Percentiles rank a stretch among this genome's conserved stretches.
Evolutionary conservation across 2,888 invertebrate genomes (phyloP).

Genomic region (Eristalis arbustorum): DNA sequence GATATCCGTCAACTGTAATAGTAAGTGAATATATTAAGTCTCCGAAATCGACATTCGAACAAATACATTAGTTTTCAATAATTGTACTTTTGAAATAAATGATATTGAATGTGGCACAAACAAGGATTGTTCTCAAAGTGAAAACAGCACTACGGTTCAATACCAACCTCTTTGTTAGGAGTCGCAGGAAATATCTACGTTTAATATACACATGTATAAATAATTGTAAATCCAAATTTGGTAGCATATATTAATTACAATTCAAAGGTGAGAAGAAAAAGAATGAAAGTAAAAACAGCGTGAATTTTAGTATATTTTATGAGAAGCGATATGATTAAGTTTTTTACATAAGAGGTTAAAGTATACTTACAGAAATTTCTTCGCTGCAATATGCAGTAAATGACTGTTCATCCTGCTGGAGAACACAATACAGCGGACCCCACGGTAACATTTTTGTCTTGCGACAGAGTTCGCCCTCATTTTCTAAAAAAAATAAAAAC

Average conservation of each 20-base stretch:
- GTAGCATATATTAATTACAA: constrained; percentile 26
- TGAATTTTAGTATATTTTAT: constrained; percentile 2
- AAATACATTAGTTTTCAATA: not conserved
- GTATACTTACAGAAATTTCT: constrained; percentile 85
- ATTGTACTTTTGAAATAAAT: not conserved
- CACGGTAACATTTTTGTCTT: constrained; percentile 80
- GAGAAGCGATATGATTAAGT: not conserved
- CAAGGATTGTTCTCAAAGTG: not conserved
- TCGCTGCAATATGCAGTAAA: constrained; percentile 87
- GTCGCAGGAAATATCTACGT: constrained; percentile 80
- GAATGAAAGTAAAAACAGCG: constrained; percentile 44
- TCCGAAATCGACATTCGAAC: constrained; percentile 16
- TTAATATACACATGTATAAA: constrained; percentile 38
- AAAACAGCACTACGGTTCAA: constrained; percentile 9
- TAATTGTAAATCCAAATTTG: constrained; percentile 36
- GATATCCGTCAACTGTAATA: constrained; percentile 77
- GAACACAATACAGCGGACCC: constrained; percentile 87
- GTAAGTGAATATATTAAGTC: not conserved
- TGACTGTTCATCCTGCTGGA: constrained; percentile 86
- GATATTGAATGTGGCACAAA: not conserved
- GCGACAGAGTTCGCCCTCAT: constrained; percentile 80
- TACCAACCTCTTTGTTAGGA: constrained; percentile 80
- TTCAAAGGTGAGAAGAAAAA: constrained; percentile 29
- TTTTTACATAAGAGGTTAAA: not conserved
- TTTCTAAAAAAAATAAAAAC: constrained; percentile 75